These are phyloP conservation scores for Penaeus indicus DNA, from an alignment of 1,140 invertebrate genomes.

Conservation along the genomic window DNA sequence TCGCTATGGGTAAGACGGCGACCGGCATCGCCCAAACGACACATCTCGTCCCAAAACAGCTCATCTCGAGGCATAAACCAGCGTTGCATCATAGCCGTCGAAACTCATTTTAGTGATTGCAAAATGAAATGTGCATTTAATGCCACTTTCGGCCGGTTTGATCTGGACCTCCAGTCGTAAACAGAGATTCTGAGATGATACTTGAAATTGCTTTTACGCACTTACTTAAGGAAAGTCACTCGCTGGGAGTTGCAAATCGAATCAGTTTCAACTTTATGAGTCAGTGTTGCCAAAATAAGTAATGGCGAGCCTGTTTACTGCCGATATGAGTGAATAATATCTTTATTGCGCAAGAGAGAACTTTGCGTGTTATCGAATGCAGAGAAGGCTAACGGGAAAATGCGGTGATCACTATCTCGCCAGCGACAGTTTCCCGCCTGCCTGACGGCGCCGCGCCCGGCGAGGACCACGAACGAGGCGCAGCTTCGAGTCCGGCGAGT, in stretches of 20 bases:
- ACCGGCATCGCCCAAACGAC: neutral
- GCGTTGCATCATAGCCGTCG: conserved; percentile 12
- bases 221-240: neutral
- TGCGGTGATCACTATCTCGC: too few species aligned
- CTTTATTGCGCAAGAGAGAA: too few species aligned
- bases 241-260: conserved; percentile 42
- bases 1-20: too few species aligned
- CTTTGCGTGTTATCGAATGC: too few species aligned
- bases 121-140: conserved; percentile 52
- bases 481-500: too few species aligned
- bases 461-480: too few species aligned
- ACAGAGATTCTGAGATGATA: conserved; percentile 39
- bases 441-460: too few species aligned
- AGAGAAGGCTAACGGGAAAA: too few species aligned
- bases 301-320: too few species aligned
- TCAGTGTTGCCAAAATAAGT: neutral
- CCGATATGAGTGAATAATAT: too few species aligned
- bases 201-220: conserved; percentile 40
- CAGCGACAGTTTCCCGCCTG: too few species aligned
- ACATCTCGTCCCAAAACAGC: conserved; percentile 7
- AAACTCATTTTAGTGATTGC: conserved; percentile 52
- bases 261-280: conserved; percentile 45
- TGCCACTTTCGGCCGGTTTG: conserved; percentile 23
- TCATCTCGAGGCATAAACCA: neutral
- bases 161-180: conserved; percentile 40